Conservation (phyloP, 2,113 vertebrate genomes). For the Saccopteryx bilineata region DNA sequence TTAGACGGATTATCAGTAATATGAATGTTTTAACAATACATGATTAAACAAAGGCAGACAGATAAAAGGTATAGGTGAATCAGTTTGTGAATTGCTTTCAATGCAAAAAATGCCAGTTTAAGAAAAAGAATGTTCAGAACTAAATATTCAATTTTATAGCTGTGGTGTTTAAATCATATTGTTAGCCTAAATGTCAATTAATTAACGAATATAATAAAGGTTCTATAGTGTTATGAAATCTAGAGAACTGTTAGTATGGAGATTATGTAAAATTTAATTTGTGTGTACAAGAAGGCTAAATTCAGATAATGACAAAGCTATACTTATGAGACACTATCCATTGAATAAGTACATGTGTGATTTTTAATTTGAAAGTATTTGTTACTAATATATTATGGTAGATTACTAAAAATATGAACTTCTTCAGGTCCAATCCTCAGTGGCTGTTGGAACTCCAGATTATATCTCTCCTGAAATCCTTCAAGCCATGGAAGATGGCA, state of each 20-base stretch:
- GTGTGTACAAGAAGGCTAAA: background rate
- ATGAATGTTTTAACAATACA: background rate
- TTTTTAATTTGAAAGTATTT: conserved; percentile 22
- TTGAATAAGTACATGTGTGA: conserved; percentile 24
- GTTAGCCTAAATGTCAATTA: conserved; percentile 18
- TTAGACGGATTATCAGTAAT: background rate
- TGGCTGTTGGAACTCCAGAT: conserved; percentile 98
- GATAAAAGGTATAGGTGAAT: background rate
- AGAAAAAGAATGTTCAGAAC: conserved; percentile 2
- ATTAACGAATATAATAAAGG: background rate
- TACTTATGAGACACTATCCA: conserved; percentile 20
- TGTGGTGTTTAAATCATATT: conserved; percentile 13
- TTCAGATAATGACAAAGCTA: conserved; percentile 48
- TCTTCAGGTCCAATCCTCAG: conserved; percentile 97
- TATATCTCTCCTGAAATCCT: conserved; percentile 99
- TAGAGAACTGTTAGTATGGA: background rate
- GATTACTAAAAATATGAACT: conserved; percentile 74
- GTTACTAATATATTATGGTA: conserved; percentile 1
- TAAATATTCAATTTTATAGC: conserved; percentile 37
- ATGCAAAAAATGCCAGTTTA: background rate
- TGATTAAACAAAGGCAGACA: background rate
- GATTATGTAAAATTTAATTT: conserved; percentile 47
- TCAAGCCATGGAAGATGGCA: conserved; percentile 99
- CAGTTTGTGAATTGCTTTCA: background rate
- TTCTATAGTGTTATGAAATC: background rate